Evolutionary conservation across 2,888 invertebrate genomes (phyloP).

Genomic region (Elysia crispata): DNA sequence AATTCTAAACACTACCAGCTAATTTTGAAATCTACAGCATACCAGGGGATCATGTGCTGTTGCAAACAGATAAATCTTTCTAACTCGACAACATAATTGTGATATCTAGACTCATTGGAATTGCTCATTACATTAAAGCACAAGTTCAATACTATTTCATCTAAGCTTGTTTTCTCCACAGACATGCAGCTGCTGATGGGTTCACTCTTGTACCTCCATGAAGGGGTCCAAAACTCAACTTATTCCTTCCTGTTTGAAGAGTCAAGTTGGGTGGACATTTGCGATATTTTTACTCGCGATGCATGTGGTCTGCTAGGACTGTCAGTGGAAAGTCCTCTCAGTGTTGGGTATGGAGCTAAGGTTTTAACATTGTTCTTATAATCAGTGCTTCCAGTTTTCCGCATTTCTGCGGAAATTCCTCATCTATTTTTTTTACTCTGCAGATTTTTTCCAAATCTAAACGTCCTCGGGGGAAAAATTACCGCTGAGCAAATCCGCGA

Average conservation of each 20-base stretch:
- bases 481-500: no score
- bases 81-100: no score
- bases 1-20: no score
- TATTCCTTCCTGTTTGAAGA: conserved; percentile 87
- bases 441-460: background rate
- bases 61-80: no score
- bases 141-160: no score
- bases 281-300: conserved; percentile 93
- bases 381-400: no score
- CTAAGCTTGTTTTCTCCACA: conserved; percentile 61
- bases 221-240: conserved; percentile 88
- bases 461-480: no score
- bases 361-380: background rate
- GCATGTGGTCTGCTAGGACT: conserved; percentile 93
- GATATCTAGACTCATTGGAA: no score
- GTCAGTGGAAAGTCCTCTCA: conserved; percentile 92
- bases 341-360: conserved; percentile 84
- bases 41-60: no score
- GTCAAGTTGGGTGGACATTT: conserved; percentile 89
- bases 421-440: background rate
- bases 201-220: conserved; percentile 87
- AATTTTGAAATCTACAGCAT: no score
- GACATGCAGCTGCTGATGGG: conserved; percentile 93
- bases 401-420: no score
- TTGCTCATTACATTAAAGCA: no score